Percentiles rank a stretch among this genome's conserved stretches.
phyloP scores from a whole-genome alignment of 2,888 invertebrate genomes.

The Parthenolecanium corni region DNA sequence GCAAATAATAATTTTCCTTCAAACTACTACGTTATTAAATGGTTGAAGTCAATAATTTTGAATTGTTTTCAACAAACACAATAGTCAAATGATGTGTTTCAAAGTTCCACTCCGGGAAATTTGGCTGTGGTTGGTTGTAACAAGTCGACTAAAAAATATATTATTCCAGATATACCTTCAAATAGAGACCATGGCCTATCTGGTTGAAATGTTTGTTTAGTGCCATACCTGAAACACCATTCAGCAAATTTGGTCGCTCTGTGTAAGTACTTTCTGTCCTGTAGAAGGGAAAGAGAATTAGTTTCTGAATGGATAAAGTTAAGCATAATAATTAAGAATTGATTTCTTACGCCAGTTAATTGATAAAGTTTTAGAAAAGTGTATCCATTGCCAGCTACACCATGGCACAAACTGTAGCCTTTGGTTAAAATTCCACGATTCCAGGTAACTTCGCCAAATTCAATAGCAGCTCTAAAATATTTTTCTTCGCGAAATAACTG shows the following conservation, averaged over 20 bases:
- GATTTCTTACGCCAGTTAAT: conserved; percentile 49
- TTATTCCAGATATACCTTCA: conserved; percentile 68
- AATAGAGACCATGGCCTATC: conserved; percentile 73
- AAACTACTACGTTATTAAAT: too few species aligned
- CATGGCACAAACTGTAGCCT: conserved; percentile 81
- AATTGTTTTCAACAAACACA: too few species aligned
- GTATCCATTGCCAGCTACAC: conserved; percentile 77
- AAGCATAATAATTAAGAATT: neutral
- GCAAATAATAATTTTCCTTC: too few species aligned
- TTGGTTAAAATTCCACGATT: conserved; percentile 63
- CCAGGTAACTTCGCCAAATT: conserved; percentile 71
- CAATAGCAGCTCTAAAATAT: conserved; percentile 56
- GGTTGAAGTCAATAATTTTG: too few species aligned
- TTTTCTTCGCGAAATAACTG: conserved; percentile 56
- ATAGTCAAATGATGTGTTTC: neutral
- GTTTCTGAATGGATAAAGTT: conserved; percentile 11
- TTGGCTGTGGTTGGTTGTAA: conserved; percentile 51
- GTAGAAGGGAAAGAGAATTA: conserved; percentile 31
- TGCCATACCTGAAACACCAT: conserved; percentile 64
- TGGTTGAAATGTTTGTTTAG: conserved; percentile 48
- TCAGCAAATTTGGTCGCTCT: conserved; percentile 67
- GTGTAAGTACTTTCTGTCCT: conserved; percentile 60
- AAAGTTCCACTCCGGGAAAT: conserved; percentile 59
- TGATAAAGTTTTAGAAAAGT: conserved; percentile 66
- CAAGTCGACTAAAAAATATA: conserved; percentile 63